Percentiles rank a stretch among this genome's conserved stretches.
phyloP scores from a whole-genome alignment of 1,140 invertebrate genomes.

The Drosophila sp. region DNA sequence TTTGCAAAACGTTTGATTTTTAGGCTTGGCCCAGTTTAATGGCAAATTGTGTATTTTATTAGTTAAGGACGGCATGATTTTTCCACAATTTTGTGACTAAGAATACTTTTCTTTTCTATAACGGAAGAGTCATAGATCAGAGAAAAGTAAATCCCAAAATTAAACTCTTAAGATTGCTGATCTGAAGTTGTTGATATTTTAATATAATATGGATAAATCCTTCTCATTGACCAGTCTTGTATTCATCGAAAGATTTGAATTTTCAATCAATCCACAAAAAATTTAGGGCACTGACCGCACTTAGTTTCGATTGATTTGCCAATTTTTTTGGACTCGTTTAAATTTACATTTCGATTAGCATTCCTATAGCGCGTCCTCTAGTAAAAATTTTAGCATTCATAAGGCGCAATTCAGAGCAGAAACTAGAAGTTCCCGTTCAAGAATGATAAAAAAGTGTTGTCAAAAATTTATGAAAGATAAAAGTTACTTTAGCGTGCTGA shows the following conservation, averaged over 20 bases:
- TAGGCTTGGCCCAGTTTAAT: background rate
- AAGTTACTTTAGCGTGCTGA: background rate
- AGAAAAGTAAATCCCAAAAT: no score
- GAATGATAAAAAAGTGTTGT: background rate
- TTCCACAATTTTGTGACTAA: background rate
- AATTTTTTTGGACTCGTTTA: background rate
- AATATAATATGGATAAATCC: no score
- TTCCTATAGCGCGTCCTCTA: background rate
- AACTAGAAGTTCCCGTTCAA: background rate
- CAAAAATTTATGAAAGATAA: background rate
- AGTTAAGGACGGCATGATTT: background rate
- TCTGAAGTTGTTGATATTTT: no score
- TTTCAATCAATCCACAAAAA: no score
- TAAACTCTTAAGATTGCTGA: no score
- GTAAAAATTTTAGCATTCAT: background rate
- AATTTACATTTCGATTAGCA: constrained; percentile 7
- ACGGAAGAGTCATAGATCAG: no score
- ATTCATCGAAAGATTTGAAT: no score
- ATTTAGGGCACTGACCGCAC: background rate
- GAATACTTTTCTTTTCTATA: no score
- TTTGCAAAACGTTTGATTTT: constrained; percentile 1
- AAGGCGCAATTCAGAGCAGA: background rate
- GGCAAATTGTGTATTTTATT: background rate
- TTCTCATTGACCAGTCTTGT: no score
- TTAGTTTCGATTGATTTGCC: background rate